Evolutionary conservation across 2,888 invertebrate genomes (phyloP).

Genomic region (Embidobia sp.): DNA sequence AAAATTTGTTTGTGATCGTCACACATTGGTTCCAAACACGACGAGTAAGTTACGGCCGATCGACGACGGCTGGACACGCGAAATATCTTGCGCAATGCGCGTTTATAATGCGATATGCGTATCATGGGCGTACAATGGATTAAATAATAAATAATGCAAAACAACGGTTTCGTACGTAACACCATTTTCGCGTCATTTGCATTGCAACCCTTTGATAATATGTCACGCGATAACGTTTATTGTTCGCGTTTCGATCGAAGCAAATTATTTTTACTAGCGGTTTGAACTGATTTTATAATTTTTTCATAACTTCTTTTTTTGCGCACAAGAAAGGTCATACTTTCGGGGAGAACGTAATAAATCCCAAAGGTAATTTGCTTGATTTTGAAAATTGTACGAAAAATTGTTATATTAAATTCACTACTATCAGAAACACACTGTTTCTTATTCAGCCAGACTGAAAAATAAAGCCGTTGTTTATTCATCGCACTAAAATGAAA

Average conservation of each 20-base stretch:
- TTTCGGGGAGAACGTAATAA: no score
- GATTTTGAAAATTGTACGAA: no score
- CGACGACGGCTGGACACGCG: not conserved
- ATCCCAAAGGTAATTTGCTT: no score
- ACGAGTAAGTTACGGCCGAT: constrained; percentile 25
- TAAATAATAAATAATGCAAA: constrained; percentile 60
- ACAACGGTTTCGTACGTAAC: constrained; percentile 16
- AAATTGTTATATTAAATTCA: no score
- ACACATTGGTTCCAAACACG: no score
- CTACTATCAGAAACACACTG: no score
- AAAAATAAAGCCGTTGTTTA: no score
- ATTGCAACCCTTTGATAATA: constrained; percentile 36
- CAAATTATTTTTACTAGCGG: not conserved
- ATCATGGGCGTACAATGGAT: constrained; percentile 48
- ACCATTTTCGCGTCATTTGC: constrained; percentile 37
- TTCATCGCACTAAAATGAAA: no score
- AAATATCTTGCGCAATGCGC: constrained; percentile 41
- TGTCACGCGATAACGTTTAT: constrained; percentile 28
- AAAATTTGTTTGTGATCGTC: no score
- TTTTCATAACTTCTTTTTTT: no score
- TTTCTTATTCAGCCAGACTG: no score
- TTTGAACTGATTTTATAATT: not conserved
- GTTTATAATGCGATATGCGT: constrained; percentile 23
- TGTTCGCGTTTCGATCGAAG: constrained; percentile 13
- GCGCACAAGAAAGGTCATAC: no score